phyloP scores from a whole-genome alignment of 2,888 invertebrate genomes.

The Glaucopsyche alexis region DNA sequence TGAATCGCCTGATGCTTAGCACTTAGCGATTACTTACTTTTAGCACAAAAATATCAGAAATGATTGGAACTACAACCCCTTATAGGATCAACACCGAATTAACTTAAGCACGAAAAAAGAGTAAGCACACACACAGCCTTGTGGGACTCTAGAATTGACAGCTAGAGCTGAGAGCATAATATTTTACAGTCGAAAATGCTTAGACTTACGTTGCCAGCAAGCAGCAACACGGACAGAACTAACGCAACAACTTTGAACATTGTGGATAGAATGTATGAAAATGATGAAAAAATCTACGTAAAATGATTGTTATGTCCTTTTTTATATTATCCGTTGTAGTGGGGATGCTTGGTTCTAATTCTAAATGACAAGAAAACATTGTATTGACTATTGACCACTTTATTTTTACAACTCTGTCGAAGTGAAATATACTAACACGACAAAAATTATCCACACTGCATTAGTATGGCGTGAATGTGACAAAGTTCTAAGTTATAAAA shows the following conservation, averaged over 20 bases:
- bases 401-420: not conserved
- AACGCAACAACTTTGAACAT: slow-evolving; percentile 22
- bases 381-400: not conserved
- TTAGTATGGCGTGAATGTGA: not conserved
- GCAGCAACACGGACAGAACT: slow-evolving; percentile 14
- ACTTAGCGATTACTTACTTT: no score
- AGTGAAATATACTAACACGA: not conserved
- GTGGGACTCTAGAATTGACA: not conserved
- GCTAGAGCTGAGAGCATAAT: not conserved
- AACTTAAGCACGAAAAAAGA: no score
- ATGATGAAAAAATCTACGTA: not conserved
- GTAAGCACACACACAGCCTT: not conserved
- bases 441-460: not conserved
- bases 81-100: no score
- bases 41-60: no score
- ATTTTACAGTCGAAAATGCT: not conserved
- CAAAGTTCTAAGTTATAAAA: slow-evolving; percentile 7
- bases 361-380: not conserved
- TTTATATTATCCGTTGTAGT: not conserved
- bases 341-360: not conserved
- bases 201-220: slow-evolving; percentile 16
- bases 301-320: not conserved
- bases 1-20: no score
- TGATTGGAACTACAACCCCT: no score
- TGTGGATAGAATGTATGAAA: not conserved